Evolutionary conservation across 92 coral and sea anemone genomes (phyloP).

Genomic region (Diadumene lineata): DNA sequence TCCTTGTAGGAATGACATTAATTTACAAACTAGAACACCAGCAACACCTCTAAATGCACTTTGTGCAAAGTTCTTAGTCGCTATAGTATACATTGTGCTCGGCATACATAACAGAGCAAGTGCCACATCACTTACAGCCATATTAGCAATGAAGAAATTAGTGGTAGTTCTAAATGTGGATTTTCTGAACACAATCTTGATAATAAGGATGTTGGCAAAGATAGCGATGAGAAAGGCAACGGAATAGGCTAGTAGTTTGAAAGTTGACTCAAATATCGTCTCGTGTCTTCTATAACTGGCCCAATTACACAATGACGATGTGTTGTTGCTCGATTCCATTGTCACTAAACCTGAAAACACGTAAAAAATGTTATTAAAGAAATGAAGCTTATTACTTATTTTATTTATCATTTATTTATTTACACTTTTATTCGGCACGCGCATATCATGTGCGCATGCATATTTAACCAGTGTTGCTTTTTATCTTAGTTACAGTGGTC

Average conservation of each 20-base stretch:
- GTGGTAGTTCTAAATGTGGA: slow-evolving; percentile 33
- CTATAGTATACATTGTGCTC: slow-evolving; percentile 23
- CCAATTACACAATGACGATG: background rate
- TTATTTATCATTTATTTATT: too few species aligned
- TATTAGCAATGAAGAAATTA: slow-evolving; percentile 28
- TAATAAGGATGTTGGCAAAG: slow-evolving; percentile 28
- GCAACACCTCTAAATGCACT: slow-evolving; percentile 3
- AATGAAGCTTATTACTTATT: too few species aligned
- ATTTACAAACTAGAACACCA: slow-evolving; percentile 15
- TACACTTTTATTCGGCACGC: too few species aligned
- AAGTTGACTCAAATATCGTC: background rate
- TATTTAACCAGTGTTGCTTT: too few species aligned
- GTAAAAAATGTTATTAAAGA: background rate
- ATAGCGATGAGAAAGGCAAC: slow-evolving; percentile 20
- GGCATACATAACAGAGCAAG: slow-evolving; percentile 39
- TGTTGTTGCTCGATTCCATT: background rate
- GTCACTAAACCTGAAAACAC: background rate
- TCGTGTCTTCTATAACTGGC: background rate
- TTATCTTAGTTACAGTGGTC: too few species aligned
- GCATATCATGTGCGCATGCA: too few species aligned
- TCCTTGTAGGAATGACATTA: slow-evolving; percentile 28
- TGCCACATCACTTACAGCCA: slow-evolving; percentile 29
- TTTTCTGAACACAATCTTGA: slow-evolving; percentile 28
- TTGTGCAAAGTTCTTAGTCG: slow-evolving; percentile 1
- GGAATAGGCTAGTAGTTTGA: slow-evolving; percentile 15